phyloP scores from a whole-genome alignment of 2,888 invertebrate genomes.

The Ennomos erosarius region DNA sequence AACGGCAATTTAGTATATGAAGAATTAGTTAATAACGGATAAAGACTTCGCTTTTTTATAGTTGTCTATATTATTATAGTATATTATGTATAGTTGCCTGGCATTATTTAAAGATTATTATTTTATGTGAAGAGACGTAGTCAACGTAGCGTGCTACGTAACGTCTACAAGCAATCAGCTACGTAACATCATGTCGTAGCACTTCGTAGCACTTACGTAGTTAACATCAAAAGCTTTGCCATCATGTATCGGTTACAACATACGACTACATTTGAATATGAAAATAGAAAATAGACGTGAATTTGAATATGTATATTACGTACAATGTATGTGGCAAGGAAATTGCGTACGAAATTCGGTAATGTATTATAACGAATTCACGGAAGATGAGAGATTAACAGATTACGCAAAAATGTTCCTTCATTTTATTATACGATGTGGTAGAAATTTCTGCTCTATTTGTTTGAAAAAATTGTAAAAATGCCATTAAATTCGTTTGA shows the following conservation, averaged over 20 bases:
- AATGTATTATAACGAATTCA: conserved; percentile 8
- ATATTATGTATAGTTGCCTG: too few species aligned
- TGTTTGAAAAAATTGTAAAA: too few species aligned
- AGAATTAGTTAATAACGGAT: conserved; percentile 2
- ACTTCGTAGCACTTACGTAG: conserved; percentile 20
- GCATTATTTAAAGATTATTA: too few species aligned
- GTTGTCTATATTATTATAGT: too few species aligned
- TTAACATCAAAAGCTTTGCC: conserved; percentile 23
- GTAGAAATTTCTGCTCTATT: too few species aligned
- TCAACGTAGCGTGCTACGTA: conserved; percentile 13
- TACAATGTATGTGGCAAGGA: background rate
- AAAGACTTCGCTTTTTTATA: background rate
- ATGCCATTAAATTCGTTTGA: too few species aligned
- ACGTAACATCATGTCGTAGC: conserved; percentile 21
- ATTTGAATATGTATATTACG: conserved; percentile 21
- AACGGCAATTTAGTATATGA: background rate
- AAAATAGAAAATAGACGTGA: conserved; percentile 26
- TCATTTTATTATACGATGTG: too few species aligned
- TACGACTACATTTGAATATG: conserved; percentile 24
- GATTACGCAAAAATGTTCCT: conserved; percentile 6
- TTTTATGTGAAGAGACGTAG: background rate
- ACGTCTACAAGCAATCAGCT: conserved; percentile 15
- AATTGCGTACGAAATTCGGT: conserved; percentile 11
- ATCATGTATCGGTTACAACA: conserved; percentile 18
- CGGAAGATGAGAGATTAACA: conserved; percentile 5